These are phyloP conservation scores for Natator depressus DNA, from an alignment of 2,113 vertebrate species.

Conservation along the genomic window DNA sequence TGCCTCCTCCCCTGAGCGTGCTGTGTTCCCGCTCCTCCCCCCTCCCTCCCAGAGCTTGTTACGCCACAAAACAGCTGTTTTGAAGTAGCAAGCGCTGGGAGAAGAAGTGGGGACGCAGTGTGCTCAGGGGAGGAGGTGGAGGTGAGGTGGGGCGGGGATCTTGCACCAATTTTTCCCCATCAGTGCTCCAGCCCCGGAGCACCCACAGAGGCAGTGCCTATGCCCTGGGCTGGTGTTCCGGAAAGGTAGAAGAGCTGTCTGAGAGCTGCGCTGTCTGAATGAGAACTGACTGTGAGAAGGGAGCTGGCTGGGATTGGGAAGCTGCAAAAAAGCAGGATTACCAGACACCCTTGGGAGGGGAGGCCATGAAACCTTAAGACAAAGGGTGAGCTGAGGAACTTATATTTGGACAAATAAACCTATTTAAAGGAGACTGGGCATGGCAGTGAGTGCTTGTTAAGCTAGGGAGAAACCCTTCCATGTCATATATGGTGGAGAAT, in stretches of 20 bases:
- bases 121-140: too few relatives aligned
- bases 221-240: not conserved
- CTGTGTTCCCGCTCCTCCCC: too few relatives aligned
- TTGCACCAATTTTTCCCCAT: too few relatives aligned
- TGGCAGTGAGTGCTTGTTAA: not conserved
- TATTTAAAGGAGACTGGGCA: not conserved
- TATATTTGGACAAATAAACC: not conserved
- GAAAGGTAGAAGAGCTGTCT: not conserved
- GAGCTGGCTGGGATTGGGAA: not conserved
- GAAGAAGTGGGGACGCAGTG: too few relatives aligned
- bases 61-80: too few relatives aligned
- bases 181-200: too few relatives aligned
- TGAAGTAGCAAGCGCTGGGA: too few relatives aligned
- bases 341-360: not conserved
- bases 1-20: too few relatives aligned
- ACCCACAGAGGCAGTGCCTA: too few relatives aligned
- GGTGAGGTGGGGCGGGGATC: too few relatives aligned
- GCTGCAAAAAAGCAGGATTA: not conserved
- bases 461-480: not conserved
- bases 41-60: too few relatives aligned
- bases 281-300: not conserved
- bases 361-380: not conserved
- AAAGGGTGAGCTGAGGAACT: not conserved
- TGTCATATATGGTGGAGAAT: not conserved
- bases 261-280: not conserved